Evolutionary conservation across 1,140 invertebrate species (phyloP).

Genomic region (Medauroidea extradentata): DNA sequence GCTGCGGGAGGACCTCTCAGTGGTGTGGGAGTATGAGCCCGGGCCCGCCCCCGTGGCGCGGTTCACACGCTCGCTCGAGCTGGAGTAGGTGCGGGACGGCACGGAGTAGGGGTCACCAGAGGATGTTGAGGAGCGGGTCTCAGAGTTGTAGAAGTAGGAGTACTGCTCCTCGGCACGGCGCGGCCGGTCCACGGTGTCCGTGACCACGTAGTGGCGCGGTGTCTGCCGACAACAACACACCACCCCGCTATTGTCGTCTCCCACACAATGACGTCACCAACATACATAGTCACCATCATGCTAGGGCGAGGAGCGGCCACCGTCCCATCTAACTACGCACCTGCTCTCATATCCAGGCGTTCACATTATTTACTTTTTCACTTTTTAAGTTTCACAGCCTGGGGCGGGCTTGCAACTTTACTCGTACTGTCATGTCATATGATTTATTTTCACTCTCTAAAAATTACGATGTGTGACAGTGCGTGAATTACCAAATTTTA

Average conservation of each 20-base stretch:
- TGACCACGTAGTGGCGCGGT: constrained; percentile 77
- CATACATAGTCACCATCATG: no score
- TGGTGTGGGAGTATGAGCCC: constrained; percentile 64
- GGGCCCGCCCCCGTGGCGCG: constrained; percentile 56
- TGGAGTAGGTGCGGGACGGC: constrained; percentile 60
- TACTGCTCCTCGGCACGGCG: constrained; percentile 69
- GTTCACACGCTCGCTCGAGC: constrained; percentile 59
- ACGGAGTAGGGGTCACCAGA: constrained; percentile 40
- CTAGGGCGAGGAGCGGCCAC: no score
- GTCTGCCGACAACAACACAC: constrained; percentile 48
- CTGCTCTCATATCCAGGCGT: no score
- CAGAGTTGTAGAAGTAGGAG: constrained; percentile 73
- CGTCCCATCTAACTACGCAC: no score
- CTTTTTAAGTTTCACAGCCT: no score
- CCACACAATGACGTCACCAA: constrained; percentile 1
- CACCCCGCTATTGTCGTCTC: background rate
- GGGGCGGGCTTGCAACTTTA: no score
- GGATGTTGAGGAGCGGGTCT: constrained; percentile 44
- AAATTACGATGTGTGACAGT: no score
- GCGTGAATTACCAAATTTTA: no score
- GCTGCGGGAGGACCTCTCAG: constrained; percentile 62
- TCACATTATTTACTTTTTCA: no score
- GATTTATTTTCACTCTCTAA: no score
- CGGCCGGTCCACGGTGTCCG: constrained; percentile 64
- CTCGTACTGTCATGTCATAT: no score